phyloP scores from a whole-genome alignment of 2,113 vertebrate genomes.

The Trogon surrucura region DNA sequence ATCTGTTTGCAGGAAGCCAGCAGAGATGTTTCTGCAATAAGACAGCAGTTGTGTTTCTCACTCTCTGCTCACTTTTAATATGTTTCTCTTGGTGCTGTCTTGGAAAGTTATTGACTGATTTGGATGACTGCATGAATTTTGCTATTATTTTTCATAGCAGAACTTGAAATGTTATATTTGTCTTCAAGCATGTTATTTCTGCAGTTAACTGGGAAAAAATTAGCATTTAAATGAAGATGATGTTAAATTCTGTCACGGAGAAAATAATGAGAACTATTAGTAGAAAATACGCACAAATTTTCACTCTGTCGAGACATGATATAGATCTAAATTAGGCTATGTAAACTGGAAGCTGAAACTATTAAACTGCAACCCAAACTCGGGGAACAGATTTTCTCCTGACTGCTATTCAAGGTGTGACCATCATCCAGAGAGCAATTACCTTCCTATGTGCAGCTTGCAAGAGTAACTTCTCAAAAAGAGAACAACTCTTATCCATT shows the following conservation, averaged over 20 bases:
- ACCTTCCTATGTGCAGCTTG: not conserved
- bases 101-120: conserved; percentile 6
- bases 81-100: not conserved
- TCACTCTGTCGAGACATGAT: not conserved
- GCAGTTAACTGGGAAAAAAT: conserved; percentile 19
- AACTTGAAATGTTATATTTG: conserved; percentile 34
- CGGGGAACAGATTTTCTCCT: not conserved
- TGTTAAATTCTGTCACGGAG: not conserved
- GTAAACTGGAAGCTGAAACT: not conserved
- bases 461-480: not conserved
- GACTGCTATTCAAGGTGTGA: not conserved
- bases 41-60: not conserved
- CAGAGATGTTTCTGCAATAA: not conserved
- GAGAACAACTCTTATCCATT: not conserved
- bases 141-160: not conserved
- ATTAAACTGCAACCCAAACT: not conserved
- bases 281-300: conserved; percentile 2
- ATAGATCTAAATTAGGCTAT: not conserved
- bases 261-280: conserved; percentile 59
- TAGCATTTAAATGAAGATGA: conserved; percentile 58
- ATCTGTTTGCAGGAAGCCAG: not conserved
- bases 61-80: not conserved
- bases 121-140: not conserved
- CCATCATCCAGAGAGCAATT: not conserved
- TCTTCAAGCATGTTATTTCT: conserved; percentile 44